Evolutionary conservation across 2,888 invertebrate species (phyloP).

Genomic region (Mellilla xanthometata): DNA sequence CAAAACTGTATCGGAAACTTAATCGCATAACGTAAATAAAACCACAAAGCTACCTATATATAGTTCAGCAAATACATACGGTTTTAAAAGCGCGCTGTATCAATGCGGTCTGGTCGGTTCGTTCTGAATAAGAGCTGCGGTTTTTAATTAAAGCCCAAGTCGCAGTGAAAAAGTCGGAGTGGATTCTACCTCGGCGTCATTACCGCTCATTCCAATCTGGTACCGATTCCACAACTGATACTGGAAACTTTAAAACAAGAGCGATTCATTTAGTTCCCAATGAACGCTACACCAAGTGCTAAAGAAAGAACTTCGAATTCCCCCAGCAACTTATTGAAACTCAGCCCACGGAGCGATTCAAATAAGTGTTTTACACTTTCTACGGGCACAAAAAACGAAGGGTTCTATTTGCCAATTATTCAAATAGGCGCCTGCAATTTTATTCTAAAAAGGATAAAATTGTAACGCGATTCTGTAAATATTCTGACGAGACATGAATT

Average conservation of each 20-base stretch:
- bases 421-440: constrained; percentile 51
- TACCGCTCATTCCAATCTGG: constrained; percentile 54
- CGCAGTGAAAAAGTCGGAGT: constrained; percentile 35
- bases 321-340: constrained; percentile 43
- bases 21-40: too few species aligned
- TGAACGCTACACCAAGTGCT: constrained; percentile 56
- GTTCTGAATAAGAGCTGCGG: constrained; percentile 45
- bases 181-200: constrained; percentile 57
- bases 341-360: constrained; percentile 40
- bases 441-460: constrained; percentile 56
- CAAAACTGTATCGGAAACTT: too few species aligned
- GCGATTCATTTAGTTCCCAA: constrained; percentile 65
- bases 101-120: constrained; percentile 33
- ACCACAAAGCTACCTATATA: too few species aligned
- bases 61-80: neutral
- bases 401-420: constrained; percentile 58
- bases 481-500: constrained; percentile 56
- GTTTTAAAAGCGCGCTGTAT: constrained; percentile 1
- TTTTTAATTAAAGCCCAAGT: constrained; percentile 66
- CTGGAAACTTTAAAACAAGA: constrained; percentile 66
- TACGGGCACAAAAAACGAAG: constrained; percentile 32
- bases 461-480: constrained; percentile 55
- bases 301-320: constrained; percentile 42
- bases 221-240: constrained; percentile 55
- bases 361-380: constrained; percentile 49